Conservation (phyloP, 1,140 invertebrate genomes). For the Hormaphis cornu region DNA sequence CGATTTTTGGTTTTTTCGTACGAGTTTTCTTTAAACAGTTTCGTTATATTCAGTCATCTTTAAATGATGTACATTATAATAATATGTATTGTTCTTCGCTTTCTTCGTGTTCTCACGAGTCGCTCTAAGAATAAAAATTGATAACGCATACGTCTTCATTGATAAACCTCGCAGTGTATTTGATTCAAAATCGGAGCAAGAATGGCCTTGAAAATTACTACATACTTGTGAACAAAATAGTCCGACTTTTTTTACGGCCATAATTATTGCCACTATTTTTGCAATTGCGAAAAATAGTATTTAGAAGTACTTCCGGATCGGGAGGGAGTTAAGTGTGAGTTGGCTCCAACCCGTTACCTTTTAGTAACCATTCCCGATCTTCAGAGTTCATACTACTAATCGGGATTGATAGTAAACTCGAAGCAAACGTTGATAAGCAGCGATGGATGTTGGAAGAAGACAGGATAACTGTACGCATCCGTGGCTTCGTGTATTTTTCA, state of each 20-base stretch:
- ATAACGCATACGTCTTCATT: background rate
- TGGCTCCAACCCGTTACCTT: background rate
- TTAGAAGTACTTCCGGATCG: no score
- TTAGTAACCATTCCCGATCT: background rate
- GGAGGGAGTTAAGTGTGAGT: no score
- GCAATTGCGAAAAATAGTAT: no score
- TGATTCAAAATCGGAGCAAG: background rate
- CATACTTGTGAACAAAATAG: conserved; percentile 5
- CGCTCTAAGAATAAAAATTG: background rate
- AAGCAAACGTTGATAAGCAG: background rate
- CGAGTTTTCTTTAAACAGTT: no score
- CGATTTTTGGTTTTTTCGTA: no score
- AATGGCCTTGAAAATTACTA: background rate
- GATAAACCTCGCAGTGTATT: background rate
- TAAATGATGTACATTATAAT: no score
- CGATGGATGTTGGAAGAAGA: background rate
- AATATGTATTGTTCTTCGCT: background rate
- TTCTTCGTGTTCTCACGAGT: background rate
- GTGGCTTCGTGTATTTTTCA: background rate
- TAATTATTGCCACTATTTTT: no score
- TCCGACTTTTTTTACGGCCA: background rate
- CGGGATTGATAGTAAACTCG: background rate
- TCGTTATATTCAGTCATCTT: no score
- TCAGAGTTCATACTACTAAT: background rate
- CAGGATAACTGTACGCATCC: background rate